Evolutionary conservation across 35 echinoderm and acorn worm species (phyloP).

Genomic region (Antedon bifida): DNA sequence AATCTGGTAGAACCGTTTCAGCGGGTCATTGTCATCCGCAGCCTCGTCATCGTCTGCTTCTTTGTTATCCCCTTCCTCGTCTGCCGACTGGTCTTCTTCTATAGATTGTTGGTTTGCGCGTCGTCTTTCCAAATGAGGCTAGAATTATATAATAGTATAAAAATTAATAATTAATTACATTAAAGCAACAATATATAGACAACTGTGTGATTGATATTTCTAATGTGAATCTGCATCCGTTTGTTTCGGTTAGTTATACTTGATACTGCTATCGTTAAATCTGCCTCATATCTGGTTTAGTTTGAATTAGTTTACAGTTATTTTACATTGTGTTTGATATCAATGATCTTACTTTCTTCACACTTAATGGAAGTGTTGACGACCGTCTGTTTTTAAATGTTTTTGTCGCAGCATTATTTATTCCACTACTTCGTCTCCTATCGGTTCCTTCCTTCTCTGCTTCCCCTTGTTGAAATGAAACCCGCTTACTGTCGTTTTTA

Average conservation of each 20-base stretch:
- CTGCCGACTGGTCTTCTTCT: too few relatives aligned
- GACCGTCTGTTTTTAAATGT: background rate
- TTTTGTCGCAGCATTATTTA: background rate
- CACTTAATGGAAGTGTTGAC: background rate
- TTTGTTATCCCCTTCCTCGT: background rate
- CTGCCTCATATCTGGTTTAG: too few relatives aligned
- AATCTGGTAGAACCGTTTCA: background rate
- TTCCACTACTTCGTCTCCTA: background rate
- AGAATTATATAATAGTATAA: background rate
- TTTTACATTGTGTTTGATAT: too few relatives aligned
- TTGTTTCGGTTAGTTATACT: too few relatives aligned
- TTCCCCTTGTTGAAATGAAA: background rate
- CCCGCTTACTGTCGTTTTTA: background rate
- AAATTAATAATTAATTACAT: too few relatives aligned
- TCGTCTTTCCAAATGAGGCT: background rate
- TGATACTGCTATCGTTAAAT: too few relatives aligned
- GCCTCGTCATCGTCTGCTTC: background rate
- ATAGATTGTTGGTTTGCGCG: too few relatives aligned
- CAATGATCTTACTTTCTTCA: background rate
- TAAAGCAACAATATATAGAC: too few relatives aligned
- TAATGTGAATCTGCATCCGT: too few relatives aligned
- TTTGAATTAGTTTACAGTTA: too few relatives aligned
- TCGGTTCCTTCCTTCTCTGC: background rate
- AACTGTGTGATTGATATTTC: too few relatives aligned
- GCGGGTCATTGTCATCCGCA: background rate